Base-by-base conservation (phyloP, 1,140 invertebrate species). In the Bathynomus jamesi region DNA sequence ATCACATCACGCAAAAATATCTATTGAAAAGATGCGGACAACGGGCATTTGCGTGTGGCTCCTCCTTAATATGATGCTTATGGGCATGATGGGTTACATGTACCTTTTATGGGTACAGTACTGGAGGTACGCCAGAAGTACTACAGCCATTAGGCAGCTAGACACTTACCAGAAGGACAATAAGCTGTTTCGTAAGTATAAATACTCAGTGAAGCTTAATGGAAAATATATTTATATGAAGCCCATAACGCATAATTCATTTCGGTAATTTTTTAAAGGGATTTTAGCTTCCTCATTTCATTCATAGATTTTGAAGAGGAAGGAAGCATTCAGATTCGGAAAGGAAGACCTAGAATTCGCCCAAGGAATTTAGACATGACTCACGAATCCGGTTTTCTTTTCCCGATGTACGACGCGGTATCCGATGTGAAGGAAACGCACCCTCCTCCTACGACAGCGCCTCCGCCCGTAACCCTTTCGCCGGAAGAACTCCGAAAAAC, bases 91-190 rank as follows among this genome's bases (percentile, higher is more conserved):
- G 74, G 87, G 87, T 31, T 90, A 89, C 79, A 85, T 89, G 70
- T 89, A 89, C 79, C 80, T 89, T 25, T 84, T 90, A 60, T 89
- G 87, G 87, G 87, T 86, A 0, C 86, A 89, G 76, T 89, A 89
- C 76, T 89, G 87, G 87, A 85, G 85, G 80, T 85, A 85, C 74
- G 82, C 86, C 3, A 31, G 67, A 30, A 60, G 65, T 40, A 46
- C 64, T 13, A 60, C 40, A 53, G 40, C 40, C 21, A 21, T 21
- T 21, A 53, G 40, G 40, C 40, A 53, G 2, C n/a, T n/a, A n/a
- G 21, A 53, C 21, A 17, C 21, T 11, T 53, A 53, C 40, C 40
- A 53, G 40, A 11, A 11, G 21, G 40, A 53, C 13, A 53, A 53
- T 21, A 53, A 21, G 13, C 11, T 53, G 1, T 53, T 53, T 53